Evolutionary conservation across 2,888 invertebrate species (phyloP).

Genomic region (Dilophus febrilis): DNA sequence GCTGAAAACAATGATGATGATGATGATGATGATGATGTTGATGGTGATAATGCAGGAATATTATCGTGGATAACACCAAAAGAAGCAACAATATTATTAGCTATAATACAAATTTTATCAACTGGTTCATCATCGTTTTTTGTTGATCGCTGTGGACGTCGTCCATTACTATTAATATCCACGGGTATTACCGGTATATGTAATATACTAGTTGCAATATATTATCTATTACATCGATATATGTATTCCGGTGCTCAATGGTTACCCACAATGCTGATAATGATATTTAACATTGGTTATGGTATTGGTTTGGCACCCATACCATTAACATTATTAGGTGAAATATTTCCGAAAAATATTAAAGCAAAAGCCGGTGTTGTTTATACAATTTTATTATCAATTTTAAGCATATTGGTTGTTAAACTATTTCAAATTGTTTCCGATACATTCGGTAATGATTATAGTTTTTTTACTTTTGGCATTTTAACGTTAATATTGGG

Average conservation of each 20-base stretch:
- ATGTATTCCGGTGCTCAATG: slow-evolving; percentile 23
- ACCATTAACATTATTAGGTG: slow-evolving; percentile 43
- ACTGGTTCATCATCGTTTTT: slow-evolving; percentile 39
- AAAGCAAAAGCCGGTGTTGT: slow-evolving; percentile 45
- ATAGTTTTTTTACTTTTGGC: too few relatives aligned
- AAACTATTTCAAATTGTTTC: slow-evolving; percentile 38
- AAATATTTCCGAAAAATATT: slow-evolving; percentile 44
- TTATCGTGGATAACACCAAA: slow-evolving; percentile 30
- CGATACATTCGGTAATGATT: slow-evolving; percentile 29
- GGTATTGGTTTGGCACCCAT: slow-evolving; percentile 44
- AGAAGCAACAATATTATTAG: slow-evolving; percentile 36
- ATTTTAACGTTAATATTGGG: too few relatives aligned
- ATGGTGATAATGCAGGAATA: too few relatives aligned
- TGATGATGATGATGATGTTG: too few relatives aligned
- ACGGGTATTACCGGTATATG: slow-evolving; percentile 37
- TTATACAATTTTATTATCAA: slow-evolving; percentile 39
- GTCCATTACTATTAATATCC: slow-evolving; percentile 39
- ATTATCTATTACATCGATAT: slow-evolving; percentile 30
- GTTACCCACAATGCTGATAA: slow-evolving; percentile 40
- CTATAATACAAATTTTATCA: slow-evolving; percentile 35
- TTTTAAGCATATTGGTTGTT: slow-evolving; percentile 42
- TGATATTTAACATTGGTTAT: slow-evolving; percentile 42
- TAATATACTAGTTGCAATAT: slow-evolving; percentile 35
- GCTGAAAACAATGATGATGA: too few relatives aligned
- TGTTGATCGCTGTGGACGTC: slow-evolving; percentile 43